phyloP scores from a whole-genome alignment of 2,797 vertebrate genomes.

The Rhinichthys osculus region DNA sequence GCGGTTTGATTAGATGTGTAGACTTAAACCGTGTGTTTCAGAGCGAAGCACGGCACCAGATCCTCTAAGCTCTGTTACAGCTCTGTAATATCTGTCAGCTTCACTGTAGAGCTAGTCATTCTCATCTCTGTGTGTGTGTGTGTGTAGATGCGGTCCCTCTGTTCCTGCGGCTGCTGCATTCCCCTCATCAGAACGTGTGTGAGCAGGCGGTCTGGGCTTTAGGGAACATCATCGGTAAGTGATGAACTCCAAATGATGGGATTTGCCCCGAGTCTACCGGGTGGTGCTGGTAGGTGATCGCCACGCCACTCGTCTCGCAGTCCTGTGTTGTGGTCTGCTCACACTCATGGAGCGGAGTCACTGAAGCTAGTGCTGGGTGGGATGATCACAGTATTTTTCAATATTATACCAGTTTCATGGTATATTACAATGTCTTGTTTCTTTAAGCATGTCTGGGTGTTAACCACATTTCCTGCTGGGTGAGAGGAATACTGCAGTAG shows the following conservation, averaged over 20 bases:
- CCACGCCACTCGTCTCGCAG: neutral
- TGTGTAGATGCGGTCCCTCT: constrained; percentile 94
- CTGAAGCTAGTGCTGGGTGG: neutral
- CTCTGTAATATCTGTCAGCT: neutral
- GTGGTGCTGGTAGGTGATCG: neutral
- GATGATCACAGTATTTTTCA: too few species aligned
- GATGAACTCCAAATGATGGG: too few species aligned
- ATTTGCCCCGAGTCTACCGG: neutral
- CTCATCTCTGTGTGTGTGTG: neutral
- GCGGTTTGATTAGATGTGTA: neutral
- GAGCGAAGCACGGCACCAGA: neutral
- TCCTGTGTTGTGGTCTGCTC: neutral
- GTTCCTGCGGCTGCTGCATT: constrained; percentile 95
- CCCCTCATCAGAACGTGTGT: constrained; percentile 98
- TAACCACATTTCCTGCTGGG: too few species aligned
- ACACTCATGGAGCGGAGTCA: neutral
- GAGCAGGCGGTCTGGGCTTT: constrained; percentile 99
- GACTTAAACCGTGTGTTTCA: neutral
- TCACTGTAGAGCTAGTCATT: neutral
- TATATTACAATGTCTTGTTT: too few species aligned
- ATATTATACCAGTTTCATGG: too few species aligned
- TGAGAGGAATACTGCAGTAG: too few species aligned
- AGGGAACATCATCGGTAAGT: constrained; percentile 98
- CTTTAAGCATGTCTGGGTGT: too few species aligned
- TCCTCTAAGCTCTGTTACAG: neutral